Base-by-base conservation (phyloP, 2,113 vertebrate species). In the Oncorhynchus nerka region DNA sequence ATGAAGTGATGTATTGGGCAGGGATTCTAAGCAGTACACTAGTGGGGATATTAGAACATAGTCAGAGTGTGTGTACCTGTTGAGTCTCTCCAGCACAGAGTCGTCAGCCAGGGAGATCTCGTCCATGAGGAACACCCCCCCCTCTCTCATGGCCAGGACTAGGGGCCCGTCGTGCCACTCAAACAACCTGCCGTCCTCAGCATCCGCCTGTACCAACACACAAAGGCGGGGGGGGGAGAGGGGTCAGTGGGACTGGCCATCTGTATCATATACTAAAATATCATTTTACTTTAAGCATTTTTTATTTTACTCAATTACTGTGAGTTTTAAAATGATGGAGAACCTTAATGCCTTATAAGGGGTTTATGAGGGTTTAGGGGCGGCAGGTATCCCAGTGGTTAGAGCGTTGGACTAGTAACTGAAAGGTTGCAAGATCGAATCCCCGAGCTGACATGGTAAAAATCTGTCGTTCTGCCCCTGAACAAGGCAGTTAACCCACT, bases 101-200 rank as follows among this genome's bases (percentile, higher is more conserved):
- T 99, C 98, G 39, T 99, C 97, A 30, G 97, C 98, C 83, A 99
- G 83, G 0, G 98, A 99, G 85, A 99, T 99, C 87, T 99, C 98
- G 82, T 99, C 98, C 90, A 99, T 93, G 16, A 99, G 95, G 5
- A 99, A 99, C 82, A 98, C 95, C 0, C 95, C 92, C 0, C 96
- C 95, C 45, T 97, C 94, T 75, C 92, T 97, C 95, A 99, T 96
- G 68, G 97, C 97, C 85, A 95, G 86, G 79, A 99, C 97, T 84
- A 99, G 89, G 22, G 97, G 97, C 3, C 98, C 98, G 74, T 99
- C 97, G 12, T 94, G 92, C 98, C 98, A 99, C 84, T 98, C 94
- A 81, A 99, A 99, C 20, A 99, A 94, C 26, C 92, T 92, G 71
- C 93, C 82, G 4, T 93, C 89, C 70, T 96, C 95, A 6, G 71